Base-by-base conservation (phyloP, 2,113 vertebrate genomes). In the Cyanoramphus novaezelandiae region DNA sequence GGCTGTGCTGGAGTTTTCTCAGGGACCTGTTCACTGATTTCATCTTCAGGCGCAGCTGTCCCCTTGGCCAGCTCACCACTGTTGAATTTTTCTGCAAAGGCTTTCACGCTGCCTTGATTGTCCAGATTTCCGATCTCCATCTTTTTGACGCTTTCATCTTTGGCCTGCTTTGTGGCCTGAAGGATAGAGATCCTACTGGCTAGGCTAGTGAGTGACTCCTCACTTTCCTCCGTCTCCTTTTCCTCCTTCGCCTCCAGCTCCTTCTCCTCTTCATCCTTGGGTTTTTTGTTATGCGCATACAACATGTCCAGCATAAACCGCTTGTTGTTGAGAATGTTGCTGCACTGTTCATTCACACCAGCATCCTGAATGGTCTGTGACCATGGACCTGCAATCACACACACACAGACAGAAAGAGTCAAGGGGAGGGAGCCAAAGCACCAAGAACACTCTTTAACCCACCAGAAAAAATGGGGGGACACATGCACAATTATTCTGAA, bases 241-340 rank as follows among this genome's bases (percentile, higher is more conserved):
- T 97, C 95, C 72, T 97, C 98, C 64, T 98, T 98, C 91, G 98
- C 98, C 39, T 97, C 97, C 90, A 98, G 97, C n/a, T 94, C 98
- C 47, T 97, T 98, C 44, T 98, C 98, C 82, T 98, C 98, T 46
- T 98, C 98, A 96, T 98, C 98, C 29, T 92, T 77, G 59, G 97
- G 90, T 31, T 98, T 98, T 84, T 98, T 99, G 97, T 97, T 99
- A 98, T 99, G 99, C 75, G 98, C 98, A 92, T 99, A 99, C 94
- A 99, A 98, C 99, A 99, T 99, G 97, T 99, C 99, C 98, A 99
- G 97, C 99, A 99, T 99, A 97, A 99, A 99, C 75, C 98, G 98
- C 97, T 99, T 99, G 97, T 96, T 99, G 95, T 98, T 99, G 97
- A 99, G 98, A 95, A 99, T 99, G 96, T 98, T 99, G 95, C 98